Evolutionary conservation across 2,888 invertebrate species (phyloP).

Genomic region (Iphiclides podalirius): DNA sequence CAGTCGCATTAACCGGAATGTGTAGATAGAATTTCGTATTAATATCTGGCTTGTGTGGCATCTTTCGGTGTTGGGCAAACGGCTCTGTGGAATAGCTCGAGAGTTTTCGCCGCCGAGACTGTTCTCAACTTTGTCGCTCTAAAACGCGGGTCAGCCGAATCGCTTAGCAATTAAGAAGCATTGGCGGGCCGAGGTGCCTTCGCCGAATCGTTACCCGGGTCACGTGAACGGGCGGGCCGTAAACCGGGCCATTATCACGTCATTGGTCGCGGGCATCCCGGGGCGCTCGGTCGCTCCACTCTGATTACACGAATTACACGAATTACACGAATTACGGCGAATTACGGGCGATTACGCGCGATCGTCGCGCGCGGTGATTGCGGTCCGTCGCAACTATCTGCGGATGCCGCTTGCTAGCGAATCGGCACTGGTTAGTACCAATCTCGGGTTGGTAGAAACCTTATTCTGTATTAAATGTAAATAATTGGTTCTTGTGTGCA

Average conservation of each 20-base stretch:
- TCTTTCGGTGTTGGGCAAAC: no score
- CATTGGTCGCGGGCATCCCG: conserved; percentile 34
- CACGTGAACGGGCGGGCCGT: conserved; percentile 23
- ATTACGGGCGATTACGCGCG: conserved; percentile 32
- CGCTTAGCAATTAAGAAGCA: neutral
- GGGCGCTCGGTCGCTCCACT: conserved; percentile 23
- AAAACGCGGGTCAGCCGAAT: neutral
- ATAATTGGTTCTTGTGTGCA: no score
- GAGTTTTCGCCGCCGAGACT: no score
- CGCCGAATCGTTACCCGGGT: conserved; percentile 14
- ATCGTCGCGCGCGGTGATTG: conserved; percentile 27
- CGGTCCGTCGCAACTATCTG: neutral
- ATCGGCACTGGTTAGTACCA: no score
- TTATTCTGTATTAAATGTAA: no score
- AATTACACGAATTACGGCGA: conserved; percentile 27
- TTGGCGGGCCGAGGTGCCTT: neutral
- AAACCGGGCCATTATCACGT: conserved; percentile 36
- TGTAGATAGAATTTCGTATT: no score
- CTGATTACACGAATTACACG: conserved; percentile 38
- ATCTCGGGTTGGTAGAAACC: no score
- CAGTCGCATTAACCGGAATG: no score
- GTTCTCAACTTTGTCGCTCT: neutral
- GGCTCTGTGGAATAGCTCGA: no score
- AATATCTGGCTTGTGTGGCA: no score
- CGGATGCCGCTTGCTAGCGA: no score